Base-by-base conservation (phyloP, 2,113 vertebrate genomes). In the Speoplatyrhinus poulsoni region DNA sequence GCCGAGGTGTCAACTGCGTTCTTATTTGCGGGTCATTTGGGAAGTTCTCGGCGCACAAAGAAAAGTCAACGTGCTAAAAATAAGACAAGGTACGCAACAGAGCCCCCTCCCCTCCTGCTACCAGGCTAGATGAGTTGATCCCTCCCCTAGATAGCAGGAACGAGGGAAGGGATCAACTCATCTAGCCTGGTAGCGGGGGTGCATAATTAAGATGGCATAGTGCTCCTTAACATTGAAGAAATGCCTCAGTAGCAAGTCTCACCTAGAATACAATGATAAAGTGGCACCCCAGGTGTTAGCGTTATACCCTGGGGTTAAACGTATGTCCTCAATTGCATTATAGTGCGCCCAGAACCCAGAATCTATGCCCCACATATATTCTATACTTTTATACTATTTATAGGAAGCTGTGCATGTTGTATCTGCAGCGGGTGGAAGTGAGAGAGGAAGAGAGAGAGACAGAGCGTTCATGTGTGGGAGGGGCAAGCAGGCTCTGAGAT, bases 1-100 rank as follows among this genome's bases (percentile, higher is more conserved):
- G 89, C 87, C 85, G 86, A 83, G 79, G 87, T 92, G 91, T 92
- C 90, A 91, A 79, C 84, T 74, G 77, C 71, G 69, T 85, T 85
- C 81, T 84, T 82, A 80, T 57, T 81, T 84, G 70, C 60, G 52
- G 84, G 76, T 82, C 88, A 87, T 87, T 77, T 84, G 91, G 89
- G 89, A 91, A 76, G 81, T 72, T 83, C 69, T 69, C 81, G 70
- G 50, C 49, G 61, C 77, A 60, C 69, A 63, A 48, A 48, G 85
- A 83, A 73, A 84, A 89, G 84, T 83, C 83, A 88, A 76, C 80
- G 79, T 81, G 62, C 85, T 89, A 91, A 89, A 91, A 91, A 89
- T 90, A 90, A 83, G 74, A 82, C 74, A 84, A 81, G 72, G 70
- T 72, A 76, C 80, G 76, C 70, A 70, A 68, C 60, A 58, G 61